phyloP scores from a whole-genome alignment of 2,113 vertebrate species.

The Agapornis roseicollis region DNA sequence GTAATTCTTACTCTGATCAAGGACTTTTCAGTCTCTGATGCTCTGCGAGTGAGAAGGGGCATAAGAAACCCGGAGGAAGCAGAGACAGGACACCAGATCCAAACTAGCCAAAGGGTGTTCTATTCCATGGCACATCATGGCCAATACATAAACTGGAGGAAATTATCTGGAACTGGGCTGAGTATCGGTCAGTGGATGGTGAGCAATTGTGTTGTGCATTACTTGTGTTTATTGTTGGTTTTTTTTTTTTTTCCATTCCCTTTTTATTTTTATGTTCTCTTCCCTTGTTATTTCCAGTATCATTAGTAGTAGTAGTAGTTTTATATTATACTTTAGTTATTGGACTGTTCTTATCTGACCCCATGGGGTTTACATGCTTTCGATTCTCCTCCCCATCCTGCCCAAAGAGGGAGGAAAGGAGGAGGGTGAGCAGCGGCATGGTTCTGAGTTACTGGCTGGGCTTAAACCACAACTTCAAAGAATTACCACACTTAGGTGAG shows the following conservation, averaged over 20 bases:
- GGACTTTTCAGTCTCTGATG: background rate
- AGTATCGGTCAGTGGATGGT: background rate
- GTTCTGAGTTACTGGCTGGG: background rate
- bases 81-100: background rate
- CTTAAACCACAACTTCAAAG: background rate
- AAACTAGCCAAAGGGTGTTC: background rate
- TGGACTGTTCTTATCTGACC: background rate
- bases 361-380: background rate
- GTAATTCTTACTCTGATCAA: background rate
- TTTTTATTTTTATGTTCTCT: background rate
- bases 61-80: background rate
- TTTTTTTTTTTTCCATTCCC: background rate
- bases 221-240: background rate
- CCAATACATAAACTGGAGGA: background rate
- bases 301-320: background rate
- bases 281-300: background rate
- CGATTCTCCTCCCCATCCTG: background rate
- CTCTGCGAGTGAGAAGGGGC: background rate
- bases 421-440: background rate
- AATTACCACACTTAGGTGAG: background rate
- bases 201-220: background rate
- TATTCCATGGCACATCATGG: background rate
- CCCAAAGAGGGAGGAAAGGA: background rate
- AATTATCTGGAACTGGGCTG: background rate
- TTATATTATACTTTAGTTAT: background rate